Evolutionary conservation across 2,888 invertebrate species (phyloP).

Genomic region (Sesia apiformis): DNA sequence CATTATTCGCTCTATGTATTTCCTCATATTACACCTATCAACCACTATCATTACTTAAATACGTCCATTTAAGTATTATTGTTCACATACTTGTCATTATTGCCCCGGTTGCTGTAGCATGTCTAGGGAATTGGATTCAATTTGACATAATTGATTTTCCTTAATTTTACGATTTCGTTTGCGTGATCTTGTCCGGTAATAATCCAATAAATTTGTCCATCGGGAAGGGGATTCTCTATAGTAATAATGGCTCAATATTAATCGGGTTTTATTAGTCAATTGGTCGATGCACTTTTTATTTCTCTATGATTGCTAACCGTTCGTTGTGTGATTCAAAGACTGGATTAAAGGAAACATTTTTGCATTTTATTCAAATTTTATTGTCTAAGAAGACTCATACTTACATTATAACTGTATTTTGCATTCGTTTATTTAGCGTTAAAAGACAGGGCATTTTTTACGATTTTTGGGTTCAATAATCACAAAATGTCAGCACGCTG

Average conservation of each 20-base stretch:
- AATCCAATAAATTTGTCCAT: slow-evolving; percentile 66
- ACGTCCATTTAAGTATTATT: background rate
- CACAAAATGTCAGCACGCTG: no score
- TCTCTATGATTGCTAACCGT: background rate
- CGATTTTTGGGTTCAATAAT: no score
- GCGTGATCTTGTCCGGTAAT: slow-evolving; percentile 69
- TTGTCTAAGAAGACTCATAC: no score
- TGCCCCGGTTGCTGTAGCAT: background rate
- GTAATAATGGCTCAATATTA: slow-evolving; percentile 51
- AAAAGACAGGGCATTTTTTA: no score
- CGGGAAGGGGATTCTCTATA: slow-evolving; percentile 45
- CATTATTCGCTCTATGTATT: slow-evolving; percentile 14
- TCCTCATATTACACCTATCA: background rate
- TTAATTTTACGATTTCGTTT: slow-evolving; percentile 71
- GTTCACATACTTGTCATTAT: background rate
- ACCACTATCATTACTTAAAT: no score
- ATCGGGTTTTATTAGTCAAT: slow-evolving; percentile 45
- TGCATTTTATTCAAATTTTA: no score
- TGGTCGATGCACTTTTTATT: slow-evolving; percentile 14
- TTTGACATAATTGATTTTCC: slow-evolving; percentile 63
- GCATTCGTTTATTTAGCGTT: no score
- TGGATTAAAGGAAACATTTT: background rate
- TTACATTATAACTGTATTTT: no score
- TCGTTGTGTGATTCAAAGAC: background rate
- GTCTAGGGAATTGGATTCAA: slow-evolving; percentile 58